Conservation (phyloP, 2,888 invertebrate species). For the Euclidia mi region DNA sequence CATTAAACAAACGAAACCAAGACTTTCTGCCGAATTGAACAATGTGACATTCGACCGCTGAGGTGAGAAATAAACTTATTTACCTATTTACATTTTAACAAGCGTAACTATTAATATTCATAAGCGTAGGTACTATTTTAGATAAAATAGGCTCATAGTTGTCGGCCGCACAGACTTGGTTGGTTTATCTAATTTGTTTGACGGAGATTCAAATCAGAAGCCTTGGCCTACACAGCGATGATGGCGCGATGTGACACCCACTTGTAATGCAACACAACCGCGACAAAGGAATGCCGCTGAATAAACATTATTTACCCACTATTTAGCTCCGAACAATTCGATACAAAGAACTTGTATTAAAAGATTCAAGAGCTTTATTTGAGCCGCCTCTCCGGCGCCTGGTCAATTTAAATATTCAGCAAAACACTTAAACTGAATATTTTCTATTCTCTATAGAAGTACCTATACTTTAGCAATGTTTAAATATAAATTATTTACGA, state of each 20-base stretch:
- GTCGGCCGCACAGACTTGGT: background rate
- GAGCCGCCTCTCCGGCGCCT: background rate
- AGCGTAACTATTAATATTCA: no score
- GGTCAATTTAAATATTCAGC: background rate
- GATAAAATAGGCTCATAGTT: background rate
- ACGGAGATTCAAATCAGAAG: constrained; percentile 48
- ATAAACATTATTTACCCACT: constrained; percentile 60
- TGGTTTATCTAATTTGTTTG: constrained; percentile 27
- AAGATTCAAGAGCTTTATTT: constrained; percentile 8
- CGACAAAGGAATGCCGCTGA: constrained; percentile 61
- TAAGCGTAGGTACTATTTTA: no score
- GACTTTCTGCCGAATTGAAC: no score
- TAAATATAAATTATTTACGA: no score
- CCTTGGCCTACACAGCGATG: constrained; percentile 68
- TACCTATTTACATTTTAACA: no score
- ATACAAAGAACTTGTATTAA: constrained; percentile 11
- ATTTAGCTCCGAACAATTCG: constrained; percentile 25
- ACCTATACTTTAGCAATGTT: no score
- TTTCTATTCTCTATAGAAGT: background rate
- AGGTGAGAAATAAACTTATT: no score
- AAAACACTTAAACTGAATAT: constrained; percentile 1
- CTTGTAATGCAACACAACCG: constrained; percentile 64
- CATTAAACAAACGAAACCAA: no score
- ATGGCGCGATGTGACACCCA: constrained; percentile 65
- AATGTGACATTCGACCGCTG: no score